These are phyloP conservation scores for Acropora tenuis DNA, from an alignment of 64 coral and sea anemone species.

Conservation along the genomic window DNA sequence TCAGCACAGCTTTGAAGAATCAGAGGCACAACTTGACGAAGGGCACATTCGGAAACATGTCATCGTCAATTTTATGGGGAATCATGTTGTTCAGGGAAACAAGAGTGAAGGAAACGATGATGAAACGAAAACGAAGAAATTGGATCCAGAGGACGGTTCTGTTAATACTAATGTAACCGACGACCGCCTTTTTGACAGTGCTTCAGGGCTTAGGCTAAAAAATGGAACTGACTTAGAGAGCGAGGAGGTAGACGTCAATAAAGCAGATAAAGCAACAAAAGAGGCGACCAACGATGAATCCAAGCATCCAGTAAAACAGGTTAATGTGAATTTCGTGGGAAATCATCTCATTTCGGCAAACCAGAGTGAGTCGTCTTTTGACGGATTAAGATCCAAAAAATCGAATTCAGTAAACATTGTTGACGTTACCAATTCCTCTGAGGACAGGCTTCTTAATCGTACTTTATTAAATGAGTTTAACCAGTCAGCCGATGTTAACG, in stretches of 20 bases:
- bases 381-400: background rate
- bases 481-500: background rate
- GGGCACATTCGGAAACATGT: background rate
- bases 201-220: background rate
- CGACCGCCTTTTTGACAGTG: background rate
- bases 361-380: background rate
- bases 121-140: background rate
- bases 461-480: background rate
- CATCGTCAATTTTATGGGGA: background rate
- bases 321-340: background rate
- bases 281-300: background rate
- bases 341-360: background rate
- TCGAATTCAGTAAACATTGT: background rate
- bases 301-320: background rate
- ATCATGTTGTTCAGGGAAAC: background rate
- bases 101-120: background rate
- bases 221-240: background rate
- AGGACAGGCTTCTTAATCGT: background rate
- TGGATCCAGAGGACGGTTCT: background rate
- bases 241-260: background rate
- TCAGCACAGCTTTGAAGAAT: background rate
- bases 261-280: background rate
- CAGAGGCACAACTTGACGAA: background rate
- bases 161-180: background rate
- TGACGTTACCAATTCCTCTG: background rate